phyloP scores from a whole-genome alignment of 37 sponge, comb jelly and placozoan species.

The Cladorhizidae sp. region DNA sequence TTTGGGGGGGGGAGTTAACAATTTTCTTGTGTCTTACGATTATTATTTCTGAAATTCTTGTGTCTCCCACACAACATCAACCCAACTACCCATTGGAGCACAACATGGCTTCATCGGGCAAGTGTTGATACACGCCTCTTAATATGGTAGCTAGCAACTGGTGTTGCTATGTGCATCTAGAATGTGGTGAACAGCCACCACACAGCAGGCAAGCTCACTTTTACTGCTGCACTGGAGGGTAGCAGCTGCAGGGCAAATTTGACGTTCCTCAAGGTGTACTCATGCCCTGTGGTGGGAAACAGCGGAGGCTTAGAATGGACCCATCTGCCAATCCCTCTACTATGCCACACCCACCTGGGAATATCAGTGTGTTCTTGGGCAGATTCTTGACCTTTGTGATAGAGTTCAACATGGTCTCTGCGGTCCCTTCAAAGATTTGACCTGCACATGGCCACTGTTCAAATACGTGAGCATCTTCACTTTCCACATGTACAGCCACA shows the following conservation, averaged over 20 bases:
- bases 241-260: conserved; percentile 41
- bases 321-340: background rate
- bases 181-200: no score
- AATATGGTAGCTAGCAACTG: no score
- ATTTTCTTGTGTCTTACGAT: no score
- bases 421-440: conserved; percentile 62
- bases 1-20: no score
- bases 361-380: conserved; percentile 40
- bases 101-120: no score
- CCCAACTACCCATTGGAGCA: no score
- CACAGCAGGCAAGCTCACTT: conserved; percentile 7
- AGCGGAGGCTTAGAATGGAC: background rate
- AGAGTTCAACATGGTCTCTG: conserved; percentile 57
- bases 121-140: no score
- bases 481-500: background rate
- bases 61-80: no score
- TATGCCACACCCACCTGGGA: conserved; percentile 52
- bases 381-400: conserved; percentile 23
- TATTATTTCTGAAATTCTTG: no score
- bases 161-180: no score
- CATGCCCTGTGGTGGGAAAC: conserved; percentile 50
- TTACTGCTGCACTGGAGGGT: conserved; percentile 32
- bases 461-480: background rate
- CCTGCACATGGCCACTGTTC: conserved; percentile 26
- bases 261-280: conserved; percentile 57